Base-by-base conservation (phyloP, 1,140 invertebrate species). In the Bemisia tabaci region DNA sequence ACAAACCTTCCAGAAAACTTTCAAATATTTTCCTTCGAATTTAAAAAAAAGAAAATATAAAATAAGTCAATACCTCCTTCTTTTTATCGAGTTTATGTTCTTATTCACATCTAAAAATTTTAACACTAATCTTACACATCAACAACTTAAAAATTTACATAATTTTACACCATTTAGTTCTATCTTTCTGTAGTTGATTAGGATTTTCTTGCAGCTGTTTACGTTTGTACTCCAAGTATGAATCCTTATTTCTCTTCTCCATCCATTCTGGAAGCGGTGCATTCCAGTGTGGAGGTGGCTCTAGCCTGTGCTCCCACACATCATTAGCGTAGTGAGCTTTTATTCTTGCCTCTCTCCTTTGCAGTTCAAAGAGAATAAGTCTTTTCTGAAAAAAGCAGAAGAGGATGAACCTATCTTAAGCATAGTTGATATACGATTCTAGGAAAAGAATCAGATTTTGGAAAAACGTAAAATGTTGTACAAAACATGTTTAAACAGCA, bases 231-330 rank as follows among this genome's bases (percentile, higher is more conserved):
- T 82, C 79, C 63, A 92, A 79, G 77, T 82, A 90, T 12, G 85
- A 82, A 66, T 82, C 79, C 71, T 87, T 79, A 69, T 86, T 82
- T 72, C 83, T 78, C 71, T 90, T 82, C 23, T 77, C 71, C 73
- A 91, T 78, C 82, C 85, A 87, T 24, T 88, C 83, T 5, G 91
- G 91, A 68, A 94, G 75, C 2, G 88, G 88, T 67, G 79, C 80
- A 69, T 85, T 83, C 91, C 91, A 95, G 74, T 92, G 85, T 67
- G 77, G 73, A 2, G 91, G 91, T 9, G 91, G 91, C 65, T 78
- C 70, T n/a, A 82, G 79, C 62, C 92, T 79, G 73, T 84, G 87
- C 71, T 85, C 78, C 92, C 92, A 95, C 22, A 87, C 81, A 73
- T 88, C 79, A 77, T 95, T 94, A 21, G 72, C 73, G 69, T 83